These are phyloP conservation scores for Datnioides undecimradiatus DNA, from an alignment of 2,113 vertebrate genomes.

Conservation along the genomic window DNA sequence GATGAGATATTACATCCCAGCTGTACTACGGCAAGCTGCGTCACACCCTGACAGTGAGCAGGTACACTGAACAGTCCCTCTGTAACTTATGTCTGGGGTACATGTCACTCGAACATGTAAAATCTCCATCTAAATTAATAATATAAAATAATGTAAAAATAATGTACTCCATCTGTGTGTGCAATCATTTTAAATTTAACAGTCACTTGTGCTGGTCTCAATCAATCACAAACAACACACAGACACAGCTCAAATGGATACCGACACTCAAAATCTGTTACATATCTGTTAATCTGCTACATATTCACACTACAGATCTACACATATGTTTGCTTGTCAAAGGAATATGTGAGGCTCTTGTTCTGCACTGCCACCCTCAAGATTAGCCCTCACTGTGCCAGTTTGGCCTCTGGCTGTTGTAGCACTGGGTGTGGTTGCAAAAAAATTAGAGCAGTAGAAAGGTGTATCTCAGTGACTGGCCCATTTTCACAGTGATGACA, in stretches of 20 bases:
- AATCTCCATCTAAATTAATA: neutral
- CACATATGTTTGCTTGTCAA: neutral
- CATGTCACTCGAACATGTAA: slow-evolving; percentile 10
- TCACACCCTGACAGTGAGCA: slow-evolving; percentile 25
- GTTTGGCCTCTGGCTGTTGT: slow-evolving; percentile 49
- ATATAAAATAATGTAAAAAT: neutral
- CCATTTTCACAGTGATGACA: slow-evolving; percentile 2
- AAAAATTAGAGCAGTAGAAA: slow-evolving; percentile 13
- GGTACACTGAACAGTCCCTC: neutral
- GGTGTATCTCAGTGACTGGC: slow-evolving; percentile 5
- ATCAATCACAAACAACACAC: neutral
- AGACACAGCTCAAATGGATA: neutral
- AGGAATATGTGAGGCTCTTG: neutral
- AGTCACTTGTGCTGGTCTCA: neutral
- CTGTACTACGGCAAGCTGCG: slow-evolving; percentile 19
- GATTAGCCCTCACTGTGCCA: slow-evolving; percentile 42
- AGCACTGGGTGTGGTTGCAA: slow-evolving; percentile 56
- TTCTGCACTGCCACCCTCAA: slow-evolving; percentile 5
- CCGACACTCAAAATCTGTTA: neutral
- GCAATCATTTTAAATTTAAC: slow-evolving; percentile 10
- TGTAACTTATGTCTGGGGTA: neutral
- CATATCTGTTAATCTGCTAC: too few relatives aligned
- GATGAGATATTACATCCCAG: slow-evolving; percentile 30
- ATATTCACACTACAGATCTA: neutral
- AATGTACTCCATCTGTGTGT: slow-evolving; percentile 2